These are phyloP conservation scores for Oxygymnocypris stewartii DNA, from an alignment of 2,113 vertebrate genomes.

Conservation along the genomic window DNA sequence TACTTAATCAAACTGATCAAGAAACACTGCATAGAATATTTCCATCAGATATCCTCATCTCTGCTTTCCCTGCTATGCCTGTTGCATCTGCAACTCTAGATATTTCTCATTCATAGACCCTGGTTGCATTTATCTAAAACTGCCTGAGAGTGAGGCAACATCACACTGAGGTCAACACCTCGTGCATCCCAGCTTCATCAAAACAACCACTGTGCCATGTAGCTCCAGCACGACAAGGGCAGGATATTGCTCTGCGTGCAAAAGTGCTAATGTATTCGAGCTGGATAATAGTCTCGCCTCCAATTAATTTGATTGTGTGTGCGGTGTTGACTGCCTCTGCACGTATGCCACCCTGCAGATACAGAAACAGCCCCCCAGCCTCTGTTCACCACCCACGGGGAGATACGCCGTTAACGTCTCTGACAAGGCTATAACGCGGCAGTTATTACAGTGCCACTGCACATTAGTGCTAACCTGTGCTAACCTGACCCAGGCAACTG, in stretches of 20 bases:
- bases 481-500: constrained; percentile 59
- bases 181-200: constrained; percentile 23
- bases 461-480: constrained; percentile 78
- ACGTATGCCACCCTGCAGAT: constrained; percentile 62
- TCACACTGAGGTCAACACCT: constrained; percentile 10
- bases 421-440: constrained; percentile 77
- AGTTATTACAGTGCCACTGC: constrained; percentile 79
- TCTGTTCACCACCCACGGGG: constrained; percentile 64
- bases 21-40: too few relatives aligned
- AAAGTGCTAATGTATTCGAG: constrained; percentile 82
- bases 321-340: constrained; percentile 74
- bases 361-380: constrained; percentile 14
- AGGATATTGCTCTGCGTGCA: constrained; percentile 80
- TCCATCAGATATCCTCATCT: background rate
- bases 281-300: constrained; percentile 81
- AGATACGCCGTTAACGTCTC: constrained; percentile 66
- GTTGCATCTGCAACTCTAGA: background rate
- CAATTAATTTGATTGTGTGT: constrained; percentile 86
- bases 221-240: constrained; percentile 79
- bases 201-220: constrained; percentile 10
- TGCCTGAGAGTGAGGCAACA: background rate
- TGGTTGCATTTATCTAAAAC: background rate
- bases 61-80: background rate
- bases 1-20: too few relatives aligned
- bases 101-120: background rate